Conservation (phyloP, 2,888 invertebrate species). For the Leptinotarsa rubiginosa region DNA sequence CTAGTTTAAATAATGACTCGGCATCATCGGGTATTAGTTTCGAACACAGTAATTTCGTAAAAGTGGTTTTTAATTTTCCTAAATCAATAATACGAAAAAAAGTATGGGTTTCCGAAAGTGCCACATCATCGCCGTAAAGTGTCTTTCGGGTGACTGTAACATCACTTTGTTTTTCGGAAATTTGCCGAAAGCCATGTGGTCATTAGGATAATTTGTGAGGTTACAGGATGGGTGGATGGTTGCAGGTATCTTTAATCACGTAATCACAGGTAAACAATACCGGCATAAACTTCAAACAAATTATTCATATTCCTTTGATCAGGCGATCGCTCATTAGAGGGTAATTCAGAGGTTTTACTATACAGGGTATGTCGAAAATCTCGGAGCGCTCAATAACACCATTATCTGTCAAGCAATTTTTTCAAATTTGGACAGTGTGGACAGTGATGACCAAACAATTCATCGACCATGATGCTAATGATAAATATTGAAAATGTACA, state of each 20-base stretch:
- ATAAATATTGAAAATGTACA: too few species aligned
- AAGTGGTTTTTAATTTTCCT: constrained; percentile 57
- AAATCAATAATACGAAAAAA: constrained; percentile 54
- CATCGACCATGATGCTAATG: too few species aligned
- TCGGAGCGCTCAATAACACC: too few species aligned
- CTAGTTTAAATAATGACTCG: constrained; percentile 56
- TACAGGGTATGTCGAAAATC: background rate
- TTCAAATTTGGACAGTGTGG: too few species aligned
- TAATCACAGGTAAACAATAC: constrained; percentile 22
- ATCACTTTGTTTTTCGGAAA: constrained; percentile 54
- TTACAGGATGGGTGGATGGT: constrained; percentile 31
- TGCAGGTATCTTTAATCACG: constrained; percentile 19
- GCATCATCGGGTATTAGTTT: constrained; percentile 50
- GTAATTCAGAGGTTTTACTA: background rate
- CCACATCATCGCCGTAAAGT: constrained; percentile 55
- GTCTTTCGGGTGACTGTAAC: constrained; percentile 49
- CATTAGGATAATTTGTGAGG: constrained; percentile 51
- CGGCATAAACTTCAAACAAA: constrained; percentile 7
- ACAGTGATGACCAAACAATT: too few species aligned
- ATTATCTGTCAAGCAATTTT: too few species aligned
- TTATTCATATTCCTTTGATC: background rate
- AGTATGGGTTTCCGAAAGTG: constrained; percentile 50
- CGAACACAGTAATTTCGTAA: constrained; percentile 52
- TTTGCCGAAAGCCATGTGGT: constrained; percentile 50
- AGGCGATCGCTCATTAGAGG: background rate